These are phyloP conservation scores for Rhinogobius similis DNA, from an alignment of 2,113 vertebrate species.

Conservation along the genomic window DNA sequence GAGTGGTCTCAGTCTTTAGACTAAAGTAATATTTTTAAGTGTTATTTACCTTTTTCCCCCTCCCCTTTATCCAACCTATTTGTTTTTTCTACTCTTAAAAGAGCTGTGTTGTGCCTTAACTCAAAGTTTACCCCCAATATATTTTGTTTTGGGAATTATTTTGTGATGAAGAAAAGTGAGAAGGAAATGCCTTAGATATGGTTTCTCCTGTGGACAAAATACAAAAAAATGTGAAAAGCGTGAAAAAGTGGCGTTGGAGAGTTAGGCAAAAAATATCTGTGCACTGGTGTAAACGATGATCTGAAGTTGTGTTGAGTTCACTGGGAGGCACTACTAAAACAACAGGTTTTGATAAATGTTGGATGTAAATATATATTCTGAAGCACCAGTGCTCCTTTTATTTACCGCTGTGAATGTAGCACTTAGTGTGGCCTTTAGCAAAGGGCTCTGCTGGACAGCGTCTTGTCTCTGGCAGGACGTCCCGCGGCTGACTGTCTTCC, in stretches of 20 bases:
- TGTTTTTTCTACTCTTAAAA: constrained; percentile 44
- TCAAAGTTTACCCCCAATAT: constrained; percentile 30
- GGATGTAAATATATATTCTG: constrained; percentile 22
- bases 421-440: constrained; percentile 6
- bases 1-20: constrained; percentile 55
- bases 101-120: constrained; percentile 69
- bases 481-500: constrained; percentile 34
- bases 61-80: constrained; percentile 13
- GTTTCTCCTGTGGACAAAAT: constrained; percentile 23
- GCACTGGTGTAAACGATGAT: constrained; percentile 52
- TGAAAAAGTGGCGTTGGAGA: constrained; percentile 26
- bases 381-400: constrained; percentile 47
- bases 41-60: constrained; percentile 44
- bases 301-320: constrained; percentile 25
- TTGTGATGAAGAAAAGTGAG: constrained; percentile 33
- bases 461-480: constrained; percentile 26
- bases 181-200: constrained; percentile 40
- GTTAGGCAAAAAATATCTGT: constrained; percentile 23
- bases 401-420: constrained; percentile 58
- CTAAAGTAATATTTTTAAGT: constrained; percentile 74
- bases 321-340: constrained; percentile 23
- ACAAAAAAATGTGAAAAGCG: constrained; percentile 19
- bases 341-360: constrained; percentile 39
- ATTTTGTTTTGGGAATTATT: constrained; percentile 24
- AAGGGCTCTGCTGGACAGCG: background rate